Percentiles rank a stretch among this genome's conserved stretches.
Conservation (phyloP, 35 echinoderm and acorn worm species). For the Ophioderma brevispina region DNA sequence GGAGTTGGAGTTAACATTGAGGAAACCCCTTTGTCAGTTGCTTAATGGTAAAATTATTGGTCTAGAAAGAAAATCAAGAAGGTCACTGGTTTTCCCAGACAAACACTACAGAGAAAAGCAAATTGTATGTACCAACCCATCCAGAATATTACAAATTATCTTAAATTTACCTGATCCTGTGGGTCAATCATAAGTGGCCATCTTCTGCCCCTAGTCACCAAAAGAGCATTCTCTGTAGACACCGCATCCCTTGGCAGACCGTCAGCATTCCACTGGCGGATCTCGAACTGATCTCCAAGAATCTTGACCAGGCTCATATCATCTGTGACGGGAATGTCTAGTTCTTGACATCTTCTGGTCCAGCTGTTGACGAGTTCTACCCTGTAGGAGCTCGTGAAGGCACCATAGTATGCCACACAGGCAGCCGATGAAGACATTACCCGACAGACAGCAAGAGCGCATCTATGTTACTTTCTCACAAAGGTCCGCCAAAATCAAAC, state of each 20-base stretch:
- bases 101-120: too few relatives aligned
- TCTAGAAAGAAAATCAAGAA: too few relatives aligned
- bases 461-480: conserved; percentile 85
- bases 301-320: conserved; percentile 89
- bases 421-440: conserved; percentile 99
- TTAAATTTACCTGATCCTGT: conserved; percentile 89
- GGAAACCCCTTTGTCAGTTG: too few relatives aligned
- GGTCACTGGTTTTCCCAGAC: too few relatives aligned
- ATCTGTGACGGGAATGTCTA: conserved; percentile 93
- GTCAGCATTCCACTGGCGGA: conserved; percentile 98
- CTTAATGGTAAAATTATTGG: too few relatives aligned
- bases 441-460: conserved; percentile 89
- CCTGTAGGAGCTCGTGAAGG: conserved; percentile 93
- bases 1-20: too few relatives aligned
- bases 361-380: conserved; percentile 83
- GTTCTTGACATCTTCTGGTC: conserved; percentile 83
- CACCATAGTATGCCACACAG: conserved; percentile 97
- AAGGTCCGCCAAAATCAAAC: too few relatives aligned
- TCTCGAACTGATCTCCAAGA: conserved; percentile 93
- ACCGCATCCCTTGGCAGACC: conserved; percentile 91
- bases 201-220: conserved; percentile 89
- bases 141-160: too few relatives aligned
- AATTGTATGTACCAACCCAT: too few relatives aligned
- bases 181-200: conserved; percentile 99
- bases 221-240: conserved; percentile 95